Evolutionary conservation across 2,888 invertebrate species (phyloP), one percentile per base, ranked within the genome.

Genomic region (Sussaba pulchella): DNA sequence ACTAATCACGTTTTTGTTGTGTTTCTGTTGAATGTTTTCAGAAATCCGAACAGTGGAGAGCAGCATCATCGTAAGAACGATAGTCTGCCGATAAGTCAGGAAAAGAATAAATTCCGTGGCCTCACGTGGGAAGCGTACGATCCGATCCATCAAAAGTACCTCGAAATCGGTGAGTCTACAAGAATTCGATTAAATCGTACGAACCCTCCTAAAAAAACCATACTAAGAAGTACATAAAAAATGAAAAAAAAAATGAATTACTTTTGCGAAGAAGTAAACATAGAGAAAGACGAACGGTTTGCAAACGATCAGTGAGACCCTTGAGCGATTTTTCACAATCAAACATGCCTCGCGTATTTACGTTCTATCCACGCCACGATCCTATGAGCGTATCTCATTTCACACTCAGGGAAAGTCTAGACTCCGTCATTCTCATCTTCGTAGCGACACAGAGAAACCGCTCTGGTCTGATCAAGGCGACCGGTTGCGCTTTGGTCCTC

Each of bases 111-210:
- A 88, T 97, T 97, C 92, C 94, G 97, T 67, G 96, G 95, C 84
- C 95, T 97, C 86, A 95, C 94, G 67, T 99, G 99, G 99, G 98
- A 98, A 86, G 96, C 97, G 90, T 98, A 98, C 93, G 98, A 98
- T 92, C 96, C 97, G 0, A 95, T 97, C 82, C 97, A 98, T 93
- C 98, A 98, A 91, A 98, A 98, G 92, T 98, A 98, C 93, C 94
- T 98, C 89, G 97, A 97, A 94, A 97, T 98, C 91, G 96, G 98
- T 98, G 93, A 95, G 95, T 91, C 72, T 2, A 24, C n/a, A 64
- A n/a, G 26, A 24, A 45, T 14, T 14, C 17, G 8, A 12, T 14
- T 45, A 9, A 72, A 61, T 39, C 17, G 19, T 21, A 12, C 47
- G n/a, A n/a, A 31, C 19, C 21, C 12, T 21, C 10, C 3, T 31